A percentile compares a stretch with the other conserved stretches of the same genome.
These are phyloP conservation scores for Drosophila mulleri DNA, from an alignment of 2,888 invertebrate genomes.

Conservation along the genomic window DNA sequence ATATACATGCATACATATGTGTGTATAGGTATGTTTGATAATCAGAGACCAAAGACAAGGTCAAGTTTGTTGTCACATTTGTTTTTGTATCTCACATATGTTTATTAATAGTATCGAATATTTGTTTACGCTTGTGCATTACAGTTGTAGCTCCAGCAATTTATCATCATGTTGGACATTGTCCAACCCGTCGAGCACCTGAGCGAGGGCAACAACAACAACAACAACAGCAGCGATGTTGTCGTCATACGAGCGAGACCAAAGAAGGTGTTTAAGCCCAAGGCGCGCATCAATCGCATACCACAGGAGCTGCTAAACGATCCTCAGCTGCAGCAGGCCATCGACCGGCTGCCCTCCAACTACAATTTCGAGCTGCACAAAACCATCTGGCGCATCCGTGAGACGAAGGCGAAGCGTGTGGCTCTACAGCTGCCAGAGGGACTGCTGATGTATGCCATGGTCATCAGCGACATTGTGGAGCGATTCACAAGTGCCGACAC, in stretches of 20 bases:
- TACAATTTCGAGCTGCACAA: constrained; percentile 99
- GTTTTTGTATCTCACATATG: constrained; percentile 1
- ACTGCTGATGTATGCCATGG: constrained; percentile 95
- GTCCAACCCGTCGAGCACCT: constrained; percentile 62
- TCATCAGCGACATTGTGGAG: constrained; percentile 96
- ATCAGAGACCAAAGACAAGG: constrained; percentile 10
- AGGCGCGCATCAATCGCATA: constrained; percentile 91
- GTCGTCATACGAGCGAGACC: constrained; percentile 92
- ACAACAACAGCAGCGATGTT: constrained; percentile 62
- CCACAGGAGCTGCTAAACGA: constrained; percentile 92
- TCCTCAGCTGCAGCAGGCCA: constrained; percentile 89
- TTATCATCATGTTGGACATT: constrained; percentile 75
- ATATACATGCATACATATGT: background rate
- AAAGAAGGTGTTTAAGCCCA: constrained; percentile 92
- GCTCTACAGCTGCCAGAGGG: constrained; percentile 99
- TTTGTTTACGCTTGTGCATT: background rate
- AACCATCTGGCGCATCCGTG: constrained; percentile 97
- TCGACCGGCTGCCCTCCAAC: constrained; percentile 93
- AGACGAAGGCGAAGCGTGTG: constrained; percentile 93
- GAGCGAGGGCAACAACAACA: constrained; percentile 11
- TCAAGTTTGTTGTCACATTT: constrained; percentile 18
- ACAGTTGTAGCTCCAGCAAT: constrained; percentile 18
- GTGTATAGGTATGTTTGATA: background rate
- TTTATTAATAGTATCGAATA: background rate
- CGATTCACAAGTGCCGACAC: constrained; percentile 95